A percentile compares a stretch with the other conserved stretches of the same genome.
These are phyloP conservation scores for Eudasyphora cyanicolor DNA, from an alignment of 2,888 invertebrate genomes.

Conservation along the genomic window DNA sequence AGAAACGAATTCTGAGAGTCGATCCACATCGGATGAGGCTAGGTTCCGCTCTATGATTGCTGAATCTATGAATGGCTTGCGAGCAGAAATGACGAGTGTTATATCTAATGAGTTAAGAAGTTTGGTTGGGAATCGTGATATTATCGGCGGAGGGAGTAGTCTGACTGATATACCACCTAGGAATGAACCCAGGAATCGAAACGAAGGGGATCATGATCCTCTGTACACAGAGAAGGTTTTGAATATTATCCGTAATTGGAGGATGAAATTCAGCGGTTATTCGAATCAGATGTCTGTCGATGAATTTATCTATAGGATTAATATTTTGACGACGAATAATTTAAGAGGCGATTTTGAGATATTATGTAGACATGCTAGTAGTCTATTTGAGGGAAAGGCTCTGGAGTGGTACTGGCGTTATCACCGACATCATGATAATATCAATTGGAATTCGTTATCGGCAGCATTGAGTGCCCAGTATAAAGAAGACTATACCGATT, in stretches of 20 bases:
- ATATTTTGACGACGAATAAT: conserved; percentile 7
- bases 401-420: conserved; percentile 12
- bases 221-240: neutral
- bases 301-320: conserved; percentile 32
- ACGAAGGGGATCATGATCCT: neutral
- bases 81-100: neutral
- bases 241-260: neutral
- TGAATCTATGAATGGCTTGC: neutral
- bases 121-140: neutral
- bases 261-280: conserved; percentile 6
- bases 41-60: neutral
- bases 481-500: conserved; percentile 10
- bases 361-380: conserved; percentile 1
- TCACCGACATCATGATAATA: neutral
- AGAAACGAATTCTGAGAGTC: neutral
- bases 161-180: neutral
- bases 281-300: conserved; percentile 42
- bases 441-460: neutral
- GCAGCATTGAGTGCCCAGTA: neutral
- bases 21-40: neutral
- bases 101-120: neutral
- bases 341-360: neutral
- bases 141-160: neutral
- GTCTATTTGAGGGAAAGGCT: conserved; percentile 15
- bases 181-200: neutral